Evolutionary conservation across 2,888 invertebrate genomes (phyloP), one percentile per base, ranked within the genome.

Genomic region (Macrosiphum euphorbiae): DNA sequence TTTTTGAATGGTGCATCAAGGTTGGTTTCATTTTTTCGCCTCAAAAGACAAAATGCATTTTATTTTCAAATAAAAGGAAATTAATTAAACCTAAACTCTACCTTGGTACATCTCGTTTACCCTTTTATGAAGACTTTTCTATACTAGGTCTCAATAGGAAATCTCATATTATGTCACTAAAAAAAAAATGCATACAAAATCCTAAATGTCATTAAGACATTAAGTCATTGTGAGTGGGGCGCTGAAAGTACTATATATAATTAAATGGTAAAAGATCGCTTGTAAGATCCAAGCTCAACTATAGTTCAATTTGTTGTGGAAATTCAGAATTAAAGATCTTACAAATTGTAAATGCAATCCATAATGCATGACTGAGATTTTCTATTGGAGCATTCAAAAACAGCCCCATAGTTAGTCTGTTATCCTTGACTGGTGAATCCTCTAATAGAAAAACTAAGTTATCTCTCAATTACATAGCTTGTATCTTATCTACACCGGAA

Each of bases 131-230:
- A 16, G n/a, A 87, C 24, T 52, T 87, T 87, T 87, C 87, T 52
- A 87, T 87, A 87, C 52, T 87, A 2, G 28, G 87, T 35, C 87
- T 87, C 3, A 52, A 0, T 50, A 52, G 84, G 84, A 84, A 84
- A 44, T 26, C 86, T 3, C 92, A 92, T n/a, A 52, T 52, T 16
- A 92, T 92, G 35, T 78, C 50, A 20, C 86, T 92, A 0, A 35
- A 78, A 20, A 88, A 88, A 87, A 86, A 61, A 58, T 28, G 24
- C 84, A 52, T 44, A 50, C 44, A 92, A 92, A 86, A 87, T n/a
- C n/a, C 28, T 92, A 13, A 84, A 88, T 61, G 47, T 92, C 13
- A 88, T 92, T 44, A 88, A 85, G 61, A 67, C 35, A 5, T 61
- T 92, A 41, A 87, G 44, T 55, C 55, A 55, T 4, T 55, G 5